Conservation (phyloP, 2,113 vertebrate species). For the Aptenodytes patagonicus region DNA sequence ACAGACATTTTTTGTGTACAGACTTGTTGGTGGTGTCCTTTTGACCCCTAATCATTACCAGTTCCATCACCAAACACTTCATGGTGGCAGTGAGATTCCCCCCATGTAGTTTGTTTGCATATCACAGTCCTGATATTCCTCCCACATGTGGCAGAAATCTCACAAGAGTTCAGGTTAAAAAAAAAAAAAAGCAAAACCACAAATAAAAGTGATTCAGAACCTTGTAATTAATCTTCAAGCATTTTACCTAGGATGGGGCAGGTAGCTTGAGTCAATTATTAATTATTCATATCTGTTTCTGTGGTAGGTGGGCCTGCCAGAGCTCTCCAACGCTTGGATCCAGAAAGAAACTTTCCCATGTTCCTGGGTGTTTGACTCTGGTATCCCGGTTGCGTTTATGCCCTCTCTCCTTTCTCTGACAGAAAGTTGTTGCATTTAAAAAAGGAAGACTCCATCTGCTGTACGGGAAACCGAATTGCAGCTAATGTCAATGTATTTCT, state of each 20-base stretch:
- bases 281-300: slow-evolving; percentile 11
- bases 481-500: background rate
- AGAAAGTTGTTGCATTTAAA: background rate
- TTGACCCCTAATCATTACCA: background rate
- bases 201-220: background rate
- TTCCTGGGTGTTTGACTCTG: background rate
- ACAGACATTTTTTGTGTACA: background rate
- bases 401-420: background rate
- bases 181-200: background rate
- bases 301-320: background rate
- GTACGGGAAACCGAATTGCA: background rate
- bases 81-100: background rate
- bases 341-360: slow-evolving; percentile 3
- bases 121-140: background rate
- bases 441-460: slow-evolving; percentile 39
- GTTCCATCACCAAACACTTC: background rate
- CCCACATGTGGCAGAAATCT: background rate
- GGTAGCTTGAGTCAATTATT: background rate
- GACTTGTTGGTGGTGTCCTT: background rate
- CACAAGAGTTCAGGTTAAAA: background rate
- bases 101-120: background rate
- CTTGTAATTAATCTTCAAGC: background rate
- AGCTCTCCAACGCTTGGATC: background rate
- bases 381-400: background rate
- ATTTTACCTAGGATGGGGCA: background rate